A percentile compares a stretch with the other conserved stretches of the same genome.
Conservation (phyloP, 1,140 invertebrate species). For the Nebria ingens region DNA sequence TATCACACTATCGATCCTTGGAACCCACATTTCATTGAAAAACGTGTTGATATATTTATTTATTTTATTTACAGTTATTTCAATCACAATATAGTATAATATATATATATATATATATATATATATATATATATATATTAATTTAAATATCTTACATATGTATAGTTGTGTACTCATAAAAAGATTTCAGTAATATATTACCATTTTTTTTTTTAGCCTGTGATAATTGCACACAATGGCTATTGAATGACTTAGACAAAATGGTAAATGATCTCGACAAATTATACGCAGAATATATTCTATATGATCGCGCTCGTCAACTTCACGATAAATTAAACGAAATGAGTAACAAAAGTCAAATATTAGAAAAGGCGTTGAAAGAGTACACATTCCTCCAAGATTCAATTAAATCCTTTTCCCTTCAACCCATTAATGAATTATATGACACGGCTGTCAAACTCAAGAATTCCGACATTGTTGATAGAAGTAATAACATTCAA, state of each 20-base stretch:
- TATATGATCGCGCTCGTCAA: neutral
- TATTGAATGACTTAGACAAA: conserved; percentile 55
- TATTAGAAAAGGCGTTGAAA: conserved; percentile 18
- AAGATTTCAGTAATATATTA: conserved; percentile 17
- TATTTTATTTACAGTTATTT: no score
- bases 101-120: no score
- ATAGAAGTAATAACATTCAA: conserved; percentile 1
- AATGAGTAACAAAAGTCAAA: conserved; percentile 27
- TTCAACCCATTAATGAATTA: conserved; percentile 11
- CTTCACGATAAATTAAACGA: neutral
- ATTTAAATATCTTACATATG: no score
- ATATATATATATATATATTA: no score
- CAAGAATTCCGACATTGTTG: neutral
- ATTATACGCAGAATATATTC: neutral
- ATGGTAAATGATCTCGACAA: conserved; percentile 17
- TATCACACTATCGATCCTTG: no score
- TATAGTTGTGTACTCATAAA: conserved; percentile 11
- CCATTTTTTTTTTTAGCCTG: conserved; percentile 55
- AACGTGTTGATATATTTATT: no score
- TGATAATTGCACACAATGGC: conserved; percentile 78
- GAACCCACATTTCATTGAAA: no score
- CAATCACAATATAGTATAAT: no score
- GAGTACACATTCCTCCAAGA: conserved; percentile 15
- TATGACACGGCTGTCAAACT: conserved; percentile 2
- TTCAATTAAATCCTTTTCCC: neutral